Conservation (phyloP, 2,888 invertebrate genomes). For the Tethea ocularis region DNA sequence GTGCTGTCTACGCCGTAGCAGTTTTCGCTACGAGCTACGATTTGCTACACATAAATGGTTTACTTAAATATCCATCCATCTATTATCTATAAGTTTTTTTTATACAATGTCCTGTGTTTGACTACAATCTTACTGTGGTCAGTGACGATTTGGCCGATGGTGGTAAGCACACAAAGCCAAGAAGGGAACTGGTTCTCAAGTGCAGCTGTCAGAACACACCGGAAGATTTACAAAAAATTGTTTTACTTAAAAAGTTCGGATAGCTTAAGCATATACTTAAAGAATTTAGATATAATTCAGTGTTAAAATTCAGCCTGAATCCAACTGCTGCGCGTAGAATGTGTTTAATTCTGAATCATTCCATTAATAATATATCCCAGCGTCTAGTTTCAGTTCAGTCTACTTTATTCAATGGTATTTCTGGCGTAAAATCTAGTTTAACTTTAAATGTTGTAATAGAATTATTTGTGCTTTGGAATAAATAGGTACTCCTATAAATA, state of each 20-base stretch:
- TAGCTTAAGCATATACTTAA: not conserved
- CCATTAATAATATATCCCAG: not conserved
- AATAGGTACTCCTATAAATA: not conserved
- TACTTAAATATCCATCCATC: not conserved
- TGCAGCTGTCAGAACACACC: too few species aligned
- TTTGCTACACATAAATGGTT: not conserved
- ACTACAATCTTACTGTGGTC: too few species aligned
- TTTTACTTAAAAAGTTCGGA: not conserved
- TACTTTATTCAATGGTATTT: not conserved
- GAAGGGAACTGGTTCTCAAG: too few species aligned
- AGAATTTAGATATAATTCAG: not conserved
- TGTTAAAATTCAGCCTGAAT: not conserved
- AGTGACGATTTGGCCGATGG: too few species aligned
- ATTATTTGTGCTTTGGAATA: not conserved
- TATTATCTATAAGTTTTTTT: too few species aligned
- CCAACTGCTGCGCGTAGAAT: not conserved
- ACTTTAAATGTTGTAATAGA: not conserved
- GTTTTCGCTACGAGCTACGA: not conserved
- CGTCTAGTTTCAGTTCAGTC: slow-evolving; percentile 1
- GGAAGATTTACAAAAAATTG: not conserved
- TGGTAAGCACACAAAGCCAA: too few species aligned
- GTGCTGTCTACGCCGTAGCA: not conserved
- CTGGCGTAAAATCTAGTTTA: not conserved
- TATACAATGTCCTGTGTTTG: too few species aligned
- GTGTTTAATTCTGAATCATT: not conserved